Evolutionary conservation across 2,888 invertebrate species (phyloP).

Genomic region (Clepsis dumicolana): DNA sequence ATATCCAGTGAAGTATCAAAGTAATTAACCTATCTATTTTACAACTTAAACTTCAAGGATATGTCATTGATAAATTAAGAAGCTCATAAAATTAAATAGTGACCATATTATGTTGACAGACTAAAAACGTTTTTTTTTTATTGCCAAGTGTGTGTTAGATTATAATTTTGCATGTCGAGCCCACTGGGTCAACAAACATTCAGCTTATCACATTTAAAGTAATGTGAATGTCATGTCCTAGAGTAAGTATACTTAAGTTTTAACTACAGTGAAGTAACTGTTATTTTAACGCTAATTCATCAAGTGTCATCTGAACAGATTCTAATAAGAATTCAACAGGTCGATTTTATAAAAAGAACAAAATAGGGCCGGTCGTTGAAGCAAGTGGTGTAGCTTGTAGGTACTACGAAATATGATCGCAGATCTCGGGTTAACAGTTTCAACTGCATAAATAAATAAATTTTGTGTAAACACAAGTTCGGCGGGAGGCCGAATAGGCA

Average conservation of each 20-base stretch:
- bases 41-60: slow-evolving; percentile 25
- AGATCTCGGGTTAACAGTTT: slow-evolving; percentile 15
- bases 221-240: slow-evolving; percentile 26
- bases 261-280: slow-evolving; percentile 1
- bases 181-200: slow-evolving; percentile 39
- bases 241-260: slow-evolving; percentile 23
- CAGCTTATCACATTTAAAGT: slow-evolving; percentile 33
- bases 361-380: slow-evolving; percentile 30
- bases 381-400: not conserved
- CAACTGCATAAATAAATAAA: slow-evolving; percentile 32
- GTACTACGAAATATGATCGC: slow-evolving; percentile 13
- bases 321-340: slow-evolving; percentile 60
- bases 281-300: slow-evolving; percentile 19
- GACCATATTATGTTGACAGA: not conserved
- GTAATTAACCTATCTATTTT: slow-evolving; percentile 28
- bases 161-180: slow-evolving; percentile 24
- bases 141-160: slow-evolving; percentile 12
- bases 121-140: slow-evolving; percentile 8
- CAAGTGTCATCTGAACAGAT: slow-evolving; percentile 23
- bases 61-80: not conserved
- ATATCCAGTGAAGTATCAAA: not conserved
- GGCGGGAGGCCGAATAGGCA: slow-evolving; percentile 18
- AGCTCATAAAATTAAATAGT: not conserved
- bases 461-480: slow-evolving; percentile 27
- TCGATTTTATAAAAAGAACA: slow-evolving; percentile 38